Evolutionary conservation across 2,113 vertebrate genomes (phyloP), one percentile per base, ranked within the genome.

Genomic region (Callipepla squamata): DNA sequence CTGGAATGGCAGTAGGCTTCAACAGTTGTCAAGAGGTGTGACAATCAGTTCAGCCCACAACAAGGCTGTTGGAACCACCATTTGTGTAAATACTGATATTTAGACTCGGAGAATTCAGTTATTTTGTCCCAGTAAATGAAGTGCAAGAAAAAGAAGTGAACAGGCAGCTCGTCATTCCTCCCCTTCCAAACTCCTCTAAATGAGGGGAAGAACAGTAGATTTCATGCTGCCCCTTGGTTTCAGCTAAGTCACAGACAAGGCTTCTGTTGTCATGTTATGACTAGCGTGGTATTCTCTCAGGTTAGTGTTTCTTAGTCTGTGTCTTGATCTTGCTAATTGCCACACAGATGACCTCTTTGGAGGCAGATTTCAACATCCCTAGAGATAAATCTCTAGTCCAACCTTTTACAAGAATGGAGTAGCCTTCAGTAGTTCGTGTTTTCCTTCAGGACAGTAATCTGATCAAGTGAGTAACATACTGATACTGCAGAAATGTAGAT

Each of bases 31-130:
- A 51, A 65, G 70, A 45, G 25, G 13, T 8, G 2, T 73, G 90
- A 76, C 59, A 80, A 88, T 83, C 72, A 66, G 50, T 67, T 62
- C 79, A 94, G 82, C 25, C 8, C 40, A n/a, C 36, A 65, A 57
- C 34, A 10, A 85, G 89, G 32, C 40, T 78, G 63, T 22, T 87
- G 40, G 51, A 94, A 50, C 17, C 80, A n/a, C 48, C 86, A 22
- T 58, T 94, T 90, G 28, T 94, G 40, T 87, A 90, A 88, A 91
- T 77, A 89, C 22, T 79, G 80, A 26, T 83, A 81, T 86, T 84
- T 68, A 45, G n/a, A 7, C 42, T 47, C 66, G 26, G 19, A 15
- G 6, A 50, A 94, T 72, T 77, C 21, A 8, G 18, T 51, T 55
- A 93, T 93, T 89, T n/a, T 79, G 25, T 82, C 53, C 8, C 53